A percentile compares a stretch with the other conserved stretches of the same genome.
phyloP scores from a whole-genome alignment of 2,113 vertebrate genomes.

The Nyctereutes procyonoides region DNA sequence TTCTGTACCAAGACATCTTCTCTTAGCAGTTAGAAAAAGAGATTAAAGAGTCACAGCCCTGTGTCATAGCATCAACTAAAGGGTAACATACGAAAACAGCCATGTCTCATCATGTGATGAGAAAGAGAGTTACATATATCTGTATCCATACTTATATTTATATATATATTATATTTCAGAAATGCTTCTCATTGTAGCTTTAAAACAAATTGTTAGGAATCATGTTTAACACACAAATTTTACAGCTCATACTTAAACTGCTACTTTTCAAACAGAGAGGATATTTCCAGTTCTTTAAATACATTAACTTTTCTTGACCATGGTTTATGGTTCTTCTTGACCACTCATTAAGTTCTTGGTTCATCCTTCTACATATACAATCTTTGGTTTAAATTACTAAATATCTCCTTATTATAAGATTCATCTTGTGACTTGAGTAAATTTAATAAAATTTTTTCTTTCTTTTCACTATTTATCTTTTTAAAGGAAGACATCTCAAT shows the following conservation, averaged over 20 bases:
- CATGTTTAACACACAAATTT: not conserved
- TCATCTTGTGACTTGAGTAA: not conserved
- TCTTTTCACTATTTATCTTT: not conserved
- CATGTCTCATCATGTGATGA: not conserved
- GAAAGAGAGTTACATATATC: not conserved
- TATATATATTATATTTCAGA: not conserved
- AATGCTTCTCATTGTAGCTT: not conserved
- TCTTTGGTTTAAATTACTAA: not conserved
- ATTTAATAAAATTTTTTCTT: not conserved
- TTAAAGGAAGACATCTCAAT: not conserved
- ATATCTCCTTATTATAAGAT: not conserved
- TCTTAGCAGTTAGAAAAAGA: not conserved
- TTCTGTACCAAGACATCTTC: not conserved
- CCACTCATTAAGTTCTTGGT: not conserved
- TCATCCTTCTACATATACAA: not conserved
- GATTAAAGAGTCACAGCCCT: not conserved
- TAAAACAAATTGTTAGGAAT: not conserved
- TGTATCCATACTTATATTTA: not conserved
- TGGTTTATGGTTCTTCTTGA: not conserved
- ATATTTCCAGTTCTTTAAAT: not conserved
- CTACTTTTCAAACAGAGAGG: not conserved
- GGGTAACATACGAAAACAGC: not conserved
- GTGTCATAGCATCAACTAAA: not conserved
- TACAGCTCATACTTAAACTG: not conserved
- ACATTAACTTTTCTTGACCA: not conserved